Evolutionary conservation across 2,797 vertebrate species (phyloP).

Genomic region (Sciurus carolinensis): DNA sequence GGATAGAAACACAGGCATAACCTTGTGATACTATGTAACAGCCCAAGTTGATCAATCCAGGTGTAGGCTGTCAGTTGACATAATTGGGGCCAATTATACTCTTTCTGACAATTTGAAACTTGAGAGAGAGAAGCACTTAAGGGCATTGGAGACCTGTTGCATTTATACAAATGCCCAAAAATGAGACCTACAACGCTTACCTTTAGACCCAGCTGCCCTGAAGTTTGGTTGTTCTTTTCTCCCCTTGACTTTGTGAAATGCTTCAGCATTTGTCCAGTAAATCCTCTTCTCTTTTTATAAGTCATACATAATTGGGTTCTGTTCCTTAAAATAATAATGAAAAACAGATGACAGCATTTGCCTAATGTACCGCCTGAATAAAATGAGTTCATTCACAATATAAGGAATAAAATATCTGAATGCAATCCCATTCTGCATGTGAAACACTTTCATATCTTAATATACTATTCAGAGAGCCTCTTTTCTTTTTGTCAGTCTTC

Average conservation of each 20-base stretch:
- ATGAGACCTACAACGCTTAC: neutral
- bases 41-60: neutral
- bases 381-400: neutral
- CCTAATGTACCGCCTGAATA: neutral
- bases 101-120: conserved; percentile 12
- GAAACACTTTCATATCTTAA: neutral
- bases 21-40: neutral
- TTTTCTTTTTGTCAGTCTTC: neutral
- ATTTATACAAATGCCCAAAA: neutral
- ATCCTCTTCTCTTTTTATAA: neutral
- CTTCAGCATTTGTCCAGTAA: neutral
- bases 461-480: neutral
- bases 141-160: neutral
- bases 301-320: neutral
- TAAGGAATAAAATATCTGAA: conserved; percentile 4
- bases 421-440: neutral
- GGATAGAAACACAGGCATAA: neutral
- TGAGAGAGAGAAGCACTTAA: neutral
- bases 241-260: neutral
- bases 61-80: neutral
- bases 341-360: neutral
- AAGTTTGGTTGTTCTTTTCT: neutral
- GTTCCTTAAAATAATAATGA: neutral
- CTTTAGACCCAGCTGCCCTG: neutral
- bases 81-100: neutral